Evolutionary conservation across 2,888 invertebrate species (phyloP).

Genomic region (Harpalus rubripes): DNA sequence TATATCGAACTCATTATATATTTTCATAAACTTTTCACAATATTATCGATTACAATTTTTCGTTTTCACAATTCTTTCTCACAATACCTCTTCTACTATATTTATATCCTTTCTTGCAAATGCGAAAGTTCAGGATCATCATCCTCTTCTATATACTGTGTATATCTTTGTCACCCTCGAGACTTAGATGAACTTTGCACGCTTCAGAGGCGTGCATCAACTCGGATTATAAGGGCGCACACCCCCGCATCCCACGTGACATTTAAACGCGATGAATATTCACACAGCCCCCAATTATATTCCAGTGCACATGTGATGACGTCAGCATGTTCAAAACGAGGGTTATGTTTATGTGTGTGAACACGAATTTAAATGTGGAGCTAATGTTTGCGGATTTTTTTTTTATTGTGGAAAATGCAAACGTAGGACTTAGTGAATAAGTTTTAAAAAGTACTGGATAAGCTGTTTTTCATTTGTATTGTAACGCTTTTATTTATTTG

Average conservation of each 20-base stretch:
- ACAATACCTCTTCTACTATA: no score
- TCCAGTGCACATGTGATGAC: not conserved
- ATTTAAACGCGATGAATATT: not conserved
- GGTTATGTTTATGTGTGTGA: not conserved
- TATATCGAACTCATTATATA: not conserved
- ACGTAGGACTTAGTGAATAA: no score
- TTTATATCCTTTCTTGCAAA: not conserved
- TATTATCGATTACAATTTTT: no score
- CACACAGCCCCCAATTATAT: not conserved
- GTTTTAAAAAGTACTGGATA: no score
- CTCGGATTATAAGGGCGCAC: not conserved
- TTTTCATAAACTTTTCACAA: no score
- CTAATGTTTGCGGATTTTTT: not conserved
- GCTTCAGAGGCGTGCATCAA: not conserved
- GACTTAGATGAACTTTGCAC: not conserved
- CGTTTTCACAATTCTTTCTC: no score
- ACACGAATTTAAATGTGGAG: not conserved
- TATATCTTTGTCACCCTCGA: not conserved
- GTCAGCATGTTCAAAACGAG: not conserved
- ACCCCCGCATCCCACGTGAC: not conserved
- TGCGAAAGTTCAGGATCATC: not conserved
- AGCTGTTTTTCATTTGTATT: no score
- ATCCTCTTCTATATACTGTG: no score
- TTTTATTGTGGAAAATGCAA: not conserved
- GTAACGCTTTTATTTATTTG: no score